These are phyloP conservation scores for Girardinus metallicus DNA, from an alignment of 2,797 vertebrate genomes.

Conservation along the genomic window DNA sequence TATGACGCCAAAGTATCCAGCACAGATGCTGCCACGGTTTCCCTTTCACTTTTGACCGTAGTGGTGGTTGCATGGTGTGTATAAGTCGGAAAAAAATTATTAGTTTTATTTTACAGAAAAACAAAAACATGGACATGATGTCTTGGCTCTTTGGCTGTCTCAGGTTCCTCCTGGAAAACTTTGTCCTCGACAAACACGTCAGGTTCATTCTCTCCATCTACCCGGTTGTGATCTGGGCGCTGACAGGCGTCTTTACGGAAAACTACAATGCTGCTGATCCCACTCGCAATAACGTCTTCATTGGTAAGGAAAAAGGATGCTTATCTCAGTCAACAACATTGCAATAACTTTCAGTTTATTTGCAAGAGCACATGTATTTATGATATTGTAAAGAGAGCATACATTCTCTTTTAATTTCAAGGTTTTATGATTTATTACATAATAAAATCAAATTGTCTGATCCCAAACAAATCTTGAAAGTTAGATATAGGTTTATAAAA, in stretches of 20 bases:
- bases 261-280: constrained; percentile 56
- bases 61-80: constrained; percentile 70
- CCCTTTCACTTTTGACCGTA: constrained; percentile 62
- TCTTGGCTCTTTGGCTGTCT: constrained; percentile 7
- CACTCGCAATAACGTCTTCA: constrained; percentile 66
- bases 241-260: constrained; percentile 69
- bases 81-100: not conserved
- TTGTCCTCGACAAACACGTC: constrained; percentile 79
- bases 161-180: constrained; percentile 85
- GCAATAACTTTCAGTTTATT: not conserved
- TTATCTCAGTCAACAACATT: not conserved
- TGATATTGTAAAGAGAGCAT: not conserved
- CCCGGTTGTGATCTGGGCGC: constrained; percentile 78
- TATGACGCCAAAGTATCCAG: constrained; percentile 68
- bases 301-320: constrained; percentile 64
- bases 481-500: not conserved
- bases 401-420: not conserved
- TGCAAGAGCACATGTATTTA: not conserved
- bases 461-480: not conserved
- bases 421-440: not conserved
- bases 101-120: not conserved
- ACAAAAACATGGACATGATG: not conserved
- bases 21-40: constrained; percentile 55
- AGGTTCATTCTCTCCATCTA: constrained; percentile 82
- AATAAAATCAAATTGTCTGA: not conserved